phyloP scores from a whole-genome alignment of 2,113 vertebrate genomes.

The Typhlomys cinereus region DNA sequence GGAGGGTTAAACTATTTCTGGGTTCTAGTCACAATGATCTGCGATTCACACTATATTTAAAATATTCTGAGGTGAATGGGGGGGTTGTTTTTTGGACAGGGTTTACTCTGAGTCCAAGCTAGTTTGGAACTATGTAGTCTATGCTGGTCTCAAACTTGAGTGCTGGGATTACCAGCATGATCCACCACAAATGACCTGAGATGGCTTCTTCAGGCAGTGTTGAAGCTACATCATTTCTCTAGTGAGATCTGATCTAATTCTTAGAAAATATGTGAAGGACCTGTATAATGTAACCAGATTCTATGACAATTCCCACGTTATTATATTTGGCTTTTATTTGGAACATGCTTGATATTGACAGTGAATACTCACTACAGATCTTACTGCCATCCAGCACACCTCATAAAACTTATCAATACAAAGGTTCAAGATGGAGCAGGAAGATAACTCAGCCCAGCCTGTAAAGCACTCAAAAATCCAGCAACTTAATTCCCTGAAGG shows the following conservation, averaged over 20 bases:
- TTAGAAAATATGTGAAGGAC: constrained; percentile 25
- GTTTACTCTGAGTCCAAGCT: no score
- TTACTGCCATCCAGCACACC: not conserved
- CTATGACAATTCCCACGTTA: constrained; percentile 19
- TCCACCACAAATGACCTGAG: not conserved
- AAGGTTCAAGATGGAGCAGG: constrained; percentile 40
- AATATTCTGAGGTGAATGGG: not conserved
- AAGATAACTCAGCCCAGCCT: no score
- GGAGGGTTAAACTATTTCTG: not conserved
- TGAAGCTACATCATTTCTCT: constrained; percentile 20
- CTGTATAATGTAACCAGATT: not conserved
- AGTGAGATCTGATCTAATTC: constrained; percentile 36
- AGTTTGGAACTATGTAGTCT: no score
- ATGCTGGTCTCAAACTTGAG: not conserved
- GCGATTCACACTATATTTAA: constrained; percentile 36
- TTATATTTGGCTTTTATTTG: constrained; percentile 8
- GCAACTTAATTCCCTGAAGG: no score
- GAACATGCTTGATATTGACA: not conserved
- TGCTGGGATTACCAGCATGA: not conserved
- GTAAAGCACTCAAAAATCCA: no score
- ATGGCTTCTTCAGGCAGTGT: constrained; percentile 51
- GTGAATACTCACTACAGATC: not conserved
- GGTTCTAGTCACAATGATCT: not conserved
- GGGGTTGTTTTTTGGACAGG: not conserved
- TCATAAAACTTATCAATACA: constrained; percentile 45